Conservation (phyloP, 2,113 vertebrate genomes). For the Melanerpes formicivorus region DNA sequence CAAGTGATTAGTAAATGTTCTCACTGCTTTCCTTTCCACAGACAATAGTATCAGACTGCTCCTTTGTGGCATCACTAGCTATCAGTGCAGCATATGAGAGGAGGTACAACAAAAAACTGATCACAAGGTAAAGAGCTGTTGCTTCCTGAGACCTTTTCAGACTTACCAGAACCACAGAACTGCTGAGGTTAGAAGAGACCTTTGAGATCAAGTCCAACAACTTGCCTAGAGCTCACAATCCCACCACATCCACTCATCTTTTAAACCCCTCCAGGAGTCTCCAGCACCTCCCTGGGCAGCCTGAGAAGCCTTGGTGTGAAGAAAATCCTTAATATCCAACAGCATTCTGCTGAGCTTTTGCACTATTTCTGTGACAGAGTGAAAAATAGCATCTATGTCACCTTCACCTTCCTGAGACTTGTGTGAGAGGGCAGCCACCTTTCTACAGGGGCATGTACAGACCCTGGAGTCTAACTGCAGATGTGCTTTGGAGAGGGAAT, state of each 20-base stretch:
- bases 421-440: not conserved
- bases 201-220: too few species aligned
- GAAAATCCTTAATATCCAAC: too few species aligned
- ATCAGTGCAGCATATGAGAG: constrained; percentile 98
- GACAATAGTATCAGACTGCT: constrained; percentile 99
- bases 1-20: not conserved
- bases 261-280: too few species aligned
- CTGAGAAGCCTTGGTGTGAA: too few species aligned
- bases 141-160: not conserved
- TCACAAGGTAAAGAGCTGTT: constrained; percentile 86
- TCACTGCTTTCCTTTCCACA: constrained; percentile 55
- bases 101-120: constrained; percentile 96
- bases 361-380: not conserved
- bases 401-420: not conserved
- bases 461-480: not conserved
- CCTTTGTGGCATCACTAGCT: constrained; percentile 95
- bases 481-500: not conserved
- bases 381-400: not conserved
- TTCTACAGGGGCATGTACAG: accelerated
- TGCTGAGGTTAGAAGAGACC: too few species aligned
- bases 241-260: too few species aligned
- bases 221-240: too few species aligned
- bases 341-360: not conserved
- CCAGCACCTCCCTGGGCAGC: too few species aligned
- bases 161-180: too few species aligned